phyloP scores from a whole-genome alignment of 37 sponge, comb jelly and placozoan species.

The Aplysina aerophoba region DNA sequence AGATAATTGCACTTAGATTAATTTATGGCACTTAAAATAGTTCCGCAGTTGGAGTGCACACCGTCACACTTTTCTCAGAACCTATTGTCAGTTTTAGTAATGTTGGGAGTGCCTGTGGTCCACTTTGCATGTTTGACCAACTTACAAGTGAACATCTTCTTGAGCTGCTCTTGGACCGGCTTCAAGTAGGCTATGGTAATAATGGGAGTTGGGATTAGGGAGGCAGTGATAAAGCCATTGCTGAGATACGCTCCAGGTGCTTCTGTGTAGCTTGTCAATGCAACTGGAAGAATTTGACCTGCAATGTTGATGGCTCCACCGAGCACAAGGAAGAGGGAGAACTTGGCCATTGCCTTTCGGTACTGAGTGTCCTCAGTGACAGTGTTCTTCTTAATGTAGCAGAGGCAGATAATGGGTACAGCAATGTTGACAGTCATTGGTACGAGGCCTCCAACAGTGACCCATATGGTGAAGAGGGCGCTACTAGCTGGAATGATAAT shows the following conservation, averaged over 20 bases:
- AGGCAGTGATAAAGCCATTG: background rate
- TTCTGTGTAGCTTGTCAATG: background rate
- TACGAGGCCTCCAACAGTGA: background rate
- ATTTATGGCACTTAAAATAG: no score
- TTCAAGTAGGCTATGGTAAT: slow-evolving; percentile 14
- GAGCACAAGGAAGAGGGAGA: slow-evolving; percentile 1
- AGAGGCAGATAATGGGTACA: slow-evolving; percentile 6
- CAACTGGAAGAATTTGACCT: background rate
- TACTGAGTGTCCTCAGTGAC: background rate
- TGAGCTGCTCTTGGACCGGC: slow-evolving; percentile 1
- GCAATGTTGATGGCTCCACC: background rate
- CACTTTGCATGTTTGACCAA: no score
- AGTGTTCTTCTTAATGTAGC: slow-evolving; percentile 8
- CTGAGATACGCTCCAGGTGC: background rate
- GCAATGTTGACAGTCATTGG: background rate
- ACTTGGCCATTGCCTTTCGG: slow-evolving; percentile 2
- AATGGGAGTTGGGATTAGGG: slow-evolving; percentile 13
- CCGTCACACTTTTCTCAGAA: no score
- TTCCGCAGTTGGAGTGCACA: no score
- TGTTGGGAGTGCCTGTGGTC: no score
- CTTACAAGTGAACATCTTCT: background rate
- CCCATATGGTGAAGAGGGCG: background rate
- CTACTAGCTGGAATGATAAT: background rate
- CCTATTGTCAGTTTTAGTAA: no score
- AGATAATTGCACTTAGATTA: no score